Evolutionary conservation across 2,888 invertebrate species (phyloP), one percentile per base, ranked within the genome.

Genomic region (Carterocephalus palaemon): DNA sequence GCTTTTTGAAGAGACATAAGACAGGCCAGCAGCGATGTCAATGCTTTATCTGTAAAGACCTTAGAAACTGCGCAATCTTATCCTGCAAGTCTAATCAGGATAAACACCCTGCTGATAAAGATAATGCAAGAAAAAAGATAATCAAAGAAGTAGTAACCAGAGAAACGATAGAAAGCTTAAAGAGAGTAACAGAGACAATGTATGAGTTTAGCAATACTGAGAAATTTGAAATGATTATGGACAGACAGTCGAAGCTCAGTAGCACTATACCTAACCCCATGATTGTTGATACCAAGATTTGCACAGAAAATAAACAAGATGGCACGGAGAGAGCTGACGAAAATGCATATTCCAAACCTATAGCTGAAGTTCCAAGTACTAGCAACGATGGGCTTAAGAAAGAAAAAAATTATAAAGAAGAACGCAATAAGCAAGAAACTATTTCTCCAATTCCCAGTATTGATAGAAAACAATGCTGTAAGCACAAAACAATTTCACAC

Each of bases 1-100:
- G 72, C 43, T 67, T 66, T 33, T 43, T 49, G 3, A 60, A 60
- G 43, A 61, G 63, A 52, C 50, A 53, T 8, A 41, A 45, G n/a
- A 49, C 26, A 13, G 20, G 15, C 2, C 29, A 41, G 16, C 12
- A 6, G 2, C n/a, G 10, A 4, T 43, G 43, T 23, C 43, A 36
- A 12, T 43, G 43, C 8, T 22, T 7, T 12, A 16, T 16, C 7
- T 43, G 43, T 10, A 32, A 8, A 24, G 12, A 43, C 1, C 8
- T 31, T 1, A 37, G 22, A 37, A 37, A 22, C 1, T 36, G 29
- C 10, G n/a, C 22, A 6, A 5, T 36, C 20, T 2, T 28, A 4
- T 4, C 10, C 7, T 15, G 8, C 2, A 36, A 22, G 20, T 1
- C 6, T 2, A n/a, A 4, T 7, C 5, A 16, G 26, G 28, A 34